Evolutionary conservation across 2,888 invertebrate genomes (phyloP), one percentile per base, ranked within the genome.

Genomic region (Dryocosmus kuriphilus): DNA sequence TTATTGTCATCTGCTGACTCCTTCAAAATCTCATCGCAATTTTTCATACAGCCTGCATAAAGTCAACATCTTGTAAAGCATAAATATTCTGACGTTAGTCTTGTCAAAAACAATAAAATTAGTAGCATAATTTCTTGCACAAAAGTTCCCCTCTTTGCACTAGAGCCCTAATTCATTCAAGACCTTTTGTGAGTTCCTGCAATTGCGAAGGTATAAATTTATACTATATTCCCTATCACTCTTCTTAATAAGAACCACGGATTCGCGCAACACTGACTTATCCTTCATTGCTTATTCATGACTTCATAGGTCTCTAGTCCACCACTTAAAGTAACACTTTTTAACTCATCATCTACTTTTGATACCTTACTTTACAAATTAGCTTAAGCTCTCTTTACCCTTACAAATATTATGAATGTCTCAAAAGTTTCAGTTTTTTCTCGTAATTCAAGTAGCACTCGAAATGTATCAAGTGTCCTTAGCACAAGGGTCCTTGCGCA

Each of bases 391-490:
- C 6, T 41, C 41, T 16, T 1, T 55, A 22, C 22, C 55, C 22
- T 55, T 11, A 16, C 27, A 60, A 60, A 60, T 27, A 24, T 27
- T 60, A 24, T 24, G 60, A 27, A 27, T 24, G 19, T 19, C 9
- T 5, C 27, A 8, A 2, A 30, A 51, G 67, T 71, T 46, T 71
- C 46, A 46, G 46, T 71, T 71, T 71, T 46, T 9, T 9, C 24
- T 46, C 11, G 71, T 27, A 71, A 32, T 71, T 71, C 71, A 32
- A 71, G 71, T 78, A 82, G 79, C 82, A 84, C 81, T 79, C 82
- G 84, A 79, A 86, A 86, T 88, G 90, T 91, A 91, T 91, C 91
- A 85, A 90, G 88, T 91, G 82, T 89, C 90, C 81, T 77, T 79
- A 41, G 81, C 75, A 86, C 85, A 87, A 87, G 84, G 80, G 84